phyloP scores from a whole-genome alignment of 2,113 vertebrate species.

The Chaetodon auriga region DNA sequence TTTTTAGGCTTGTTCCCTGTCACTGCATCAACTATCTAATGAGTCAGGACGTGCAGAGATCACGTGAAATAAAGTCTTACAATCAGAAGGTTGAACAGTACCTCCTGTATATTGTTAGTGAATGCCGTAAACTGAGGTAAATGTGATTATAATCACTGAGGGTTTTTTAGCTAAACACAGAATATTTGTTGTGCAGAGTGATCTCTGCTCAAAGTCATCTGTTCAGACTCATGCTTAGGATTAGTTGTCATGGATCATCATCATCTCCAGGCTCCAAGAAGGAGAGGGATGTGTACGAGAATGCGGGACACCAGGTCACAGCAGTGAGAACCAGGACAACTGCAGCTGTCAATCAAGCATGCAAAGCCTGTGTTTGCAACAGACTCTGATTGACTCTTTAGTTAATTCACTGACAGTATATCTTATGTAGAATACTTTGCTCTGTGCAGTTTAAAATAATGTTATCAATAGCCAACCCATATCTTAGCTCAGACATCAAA shows the following conservation, averaged over 20 bases:
- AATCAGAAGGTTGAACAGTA: too few species aligned
- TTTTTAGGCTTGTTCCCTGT: too few species aligned
- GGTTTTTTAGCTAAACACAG: too few species aligned
- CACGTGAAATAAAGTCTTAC: too few species aligned
- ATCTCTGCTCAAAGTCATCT: not conserved
- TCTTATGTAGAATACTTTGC: not conserved
- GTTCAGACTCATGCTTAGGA: not conserved
- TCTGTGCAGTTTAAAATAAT: not conserved
- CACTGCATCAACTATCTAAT: too few species aligned
- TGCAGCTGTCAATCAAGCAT: conserved; percentile 81
- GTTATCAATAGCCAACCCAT: not conserved
- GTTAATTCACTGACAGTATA: too few species aligned
- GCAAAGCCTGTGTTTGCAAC: conserved; percentile 81
- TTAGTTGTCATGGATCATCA: not conserved
- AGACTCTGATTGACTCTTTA: conserved; percentile 77
- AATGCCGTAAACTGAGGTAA: too few species aligned
- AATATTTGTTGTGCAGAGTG: too few species aligned
- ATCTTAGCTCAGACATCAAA: not conserved
- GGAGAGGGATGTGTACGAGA: conserved; percentile 82
- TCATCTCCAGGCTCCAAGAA: conserved; percentile 79
- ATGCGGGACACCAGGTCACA: conserved; percentile 71
- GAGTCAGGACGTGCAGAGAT: too few species aligned
- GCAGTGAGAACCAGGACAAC: conserved; percentile 25
- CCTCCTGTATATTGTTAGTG: too few species aligned
- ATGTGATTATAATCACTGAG: too few species aligned